phyloP scores from a whole-genome alignment of 2,888 invertebrate genomes.

The Fissipunctia ypsillon region DNA sequence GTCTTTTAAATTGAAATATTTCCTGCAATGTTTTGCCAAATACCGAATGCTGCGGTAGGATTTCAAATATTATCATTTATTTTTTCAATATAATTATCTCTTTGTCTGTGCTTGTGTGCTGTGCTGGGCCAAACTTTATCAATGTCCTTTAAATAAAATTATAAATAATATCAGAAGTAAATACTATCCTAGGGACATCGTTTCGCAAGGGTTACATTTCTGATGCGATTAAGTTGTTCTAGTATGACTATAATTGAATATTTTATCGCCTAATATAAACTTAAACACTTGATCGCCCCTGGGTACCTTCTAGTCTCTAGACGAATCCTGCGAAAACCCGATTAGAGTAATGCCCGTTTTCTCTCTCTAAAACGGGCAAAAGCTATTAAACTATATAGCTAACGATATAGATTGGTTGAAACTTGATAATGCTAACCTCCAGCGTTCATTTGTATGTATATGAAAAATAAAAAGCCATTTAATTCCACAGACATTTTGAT shows the following conservation, averaged over 20 bases:
- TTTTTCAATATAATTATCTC: too few species aligned
- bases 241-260: slow-evolving; percentile 2
- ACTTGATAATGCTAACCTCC: neutral
- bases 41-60: too few species aligned
- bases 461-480: neutral
- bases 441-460: neutral
- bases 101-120: too few species aligned
- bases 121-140: too few species aligned
- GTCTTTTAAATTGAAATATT: too few species aligned
- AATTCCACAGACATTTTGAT: neutral
- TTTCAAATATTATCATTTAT: too few species aligned
- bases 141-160: too few species aligned
- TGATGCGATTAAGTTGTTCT: slow-evolving; percentile 7
- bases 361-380: neutral
- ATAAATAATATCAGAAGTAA: neutral
- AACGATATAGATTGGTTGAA: slow-evolving; percentile 18
- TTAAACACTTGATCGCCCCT: neutral
- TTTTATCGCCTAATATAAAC: neutral
- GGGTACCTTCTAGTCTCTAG: neutral
- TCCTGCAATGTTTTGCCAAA: too few species aligned
- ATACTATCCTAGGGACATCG: neutral
- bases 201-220: neutral
- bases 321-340: neutral
- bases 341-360: slow-evolving; percentile 16
- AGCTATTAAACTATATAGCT: neutral